Percentiles rank a stretch among this genome's conserved stretches.
These are phyloP conservation scores for Poecilia latipinna DNA, from an alignment of 2,113 vertebrate species.

Conservation along the genomic window DNA sequence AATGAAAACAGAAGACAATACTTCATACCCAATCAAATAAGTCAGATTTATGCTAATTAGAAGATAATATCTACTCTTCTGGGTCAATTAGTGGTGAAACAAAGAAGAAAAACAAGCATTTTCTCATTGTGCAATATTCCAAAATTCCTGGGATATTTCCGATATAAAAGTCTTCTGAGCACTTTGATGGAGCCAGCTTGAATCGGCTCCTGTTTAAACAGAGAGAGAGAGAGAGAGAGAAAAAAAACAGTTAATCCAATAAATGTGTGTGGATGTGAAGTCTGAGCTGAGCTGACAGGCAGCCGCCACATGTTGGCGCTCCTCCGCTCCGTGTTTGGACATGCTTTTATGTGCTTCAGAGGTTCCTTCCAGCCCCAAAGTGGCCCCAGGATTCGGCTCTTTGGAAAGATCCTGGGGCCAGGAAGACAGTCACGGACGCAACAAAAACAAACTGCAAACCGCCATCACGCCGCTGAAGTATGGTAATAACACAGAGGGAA, in stretches of 20 bases:
- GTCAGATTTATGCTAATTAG: not conserved
- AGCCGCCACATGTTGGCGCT: conserved; percentile 41
- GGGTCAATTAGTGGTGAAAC: not conserved
- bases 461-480: conserved; percentile 63
- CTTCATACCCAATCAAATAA: not conserved
- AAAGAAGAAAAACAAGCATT: not conserved
- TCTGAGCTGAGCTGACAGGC: not conserved
- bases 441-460: conserved; percentile 71
- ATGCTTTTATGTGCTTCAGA: conserved; percentile 12
- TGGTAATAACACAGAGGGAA: conserved; percentile 77
- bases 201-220: not conserved
- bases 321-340: conserved; percentile 45
- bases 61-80: not conserved
- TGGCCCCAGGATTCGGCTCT: conserved; percentile 38
- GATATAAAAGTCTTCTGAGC: not conserved
- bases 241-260: not conserved
- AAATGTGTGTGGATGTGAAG: not conserved
- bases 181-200: not conserved
- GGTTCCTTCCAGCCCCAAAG: conserved; percentile 48
- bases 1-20: not conserved
- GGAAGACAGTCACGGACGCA: conserved; percentile 59
- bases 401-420: conserved; percentile 49
- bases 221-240: not conserved
- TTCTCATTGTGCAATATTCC: not conserved
- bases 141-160: not conserved